These are phyloP conservation scores for Asobara japonica DNA, from an alignment of 1,140 invertebrate genomes.

Conservation along the genomic window DNA sequence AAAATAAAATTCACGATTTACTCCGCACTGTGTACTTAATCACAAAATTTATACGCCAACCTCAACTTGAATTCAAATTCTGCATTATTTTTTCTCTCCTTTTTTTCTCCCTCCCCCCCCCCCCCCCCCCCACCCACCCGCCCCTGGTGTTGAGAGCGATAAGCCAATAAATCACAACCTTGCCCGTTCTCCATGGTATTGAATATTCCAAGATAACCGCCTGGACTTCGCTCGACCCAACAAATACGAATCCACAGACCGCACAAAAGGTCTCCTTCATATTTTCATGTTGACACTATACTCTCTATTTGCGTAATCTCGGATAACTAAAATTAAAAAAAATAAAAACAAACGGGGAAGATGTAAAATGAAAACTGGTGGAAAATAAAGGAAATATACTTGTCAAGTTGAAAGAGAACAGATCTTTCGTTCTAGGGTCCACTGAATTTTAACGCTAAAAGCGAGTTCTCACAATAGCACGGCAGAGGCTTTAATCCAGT, in stretches of 20 bases:
- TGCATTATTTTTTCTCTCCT: background rate
- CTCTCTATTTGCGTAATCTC: constrained; percentile 10
- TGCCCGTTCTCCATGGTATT: background rate
- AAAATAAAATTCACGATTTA: background rate
- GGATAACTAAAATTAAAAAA: background rate
- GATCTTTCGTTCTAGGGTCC: constrained; percentile 9
- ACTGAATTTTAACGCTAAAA: constrained; percentile 20
- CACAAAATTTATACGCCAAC: background rate
- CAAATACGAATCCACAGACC: background rate
- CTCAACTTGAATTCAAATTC: background rate
- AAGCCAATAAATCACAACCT: constrained; percentile 7
- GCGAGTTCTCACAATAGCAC: constrained; percentile 3
- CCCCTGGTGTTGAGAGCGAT: background rate
- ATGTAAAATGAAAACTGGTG: background rate
- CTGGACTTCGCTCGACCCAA: background rate
- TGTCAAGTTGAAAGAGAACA: constrained; percentile 12
- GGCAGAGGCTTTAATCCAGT: constrained; percentile 3
- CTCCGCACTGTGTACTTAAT: background rate
- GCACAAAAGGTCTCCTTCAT: background rate
- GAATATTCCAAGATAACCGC: background rate
- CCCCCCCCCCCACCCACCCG: too few species aligned
- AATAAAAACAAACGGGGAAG: background rate
- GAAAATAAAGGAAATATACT: background rate
- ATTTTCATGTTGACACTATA: constrained; percentile 2
- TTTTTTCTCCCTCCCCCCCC: background rate